Evolutionary conservation across 2,797 vertebrate species (phyloP).

Genomic region (Lepidocolaptes lacrymiger): DNA sequence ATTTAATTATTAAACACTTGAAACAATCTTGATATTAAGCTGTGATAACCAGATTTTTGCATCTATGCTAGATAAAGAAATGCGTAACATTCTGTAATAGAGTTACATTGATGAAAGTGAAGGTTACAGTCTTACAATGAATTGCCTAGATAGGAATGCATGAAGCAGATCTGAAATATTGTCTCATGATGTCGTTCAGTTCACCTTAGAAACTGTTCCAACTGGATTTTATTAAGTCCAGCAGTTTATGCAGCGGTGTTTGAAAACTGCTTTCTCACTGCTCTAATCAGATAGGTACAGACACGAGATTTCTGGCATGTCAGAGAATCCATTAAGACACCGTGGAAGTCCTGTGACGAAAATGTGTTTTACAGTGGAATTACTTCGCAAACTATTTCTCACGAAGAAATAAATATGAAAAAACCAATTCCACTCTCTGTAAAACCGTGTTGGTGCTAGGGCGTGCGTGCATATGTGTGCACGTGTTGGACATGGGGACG

Average conservation of each 20-base stretch:
- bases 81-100: slow-evolving; percentile 71
- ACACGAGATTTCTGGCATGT: slow-evolving; percentile 65
- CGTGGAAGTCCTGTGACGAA: slow-evolving; percentile 49
- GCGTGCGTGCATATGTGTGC: slow-evolving; percentile 9
- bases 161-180: slow-evolving; percentile 74
- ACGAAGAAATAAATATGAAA: slow-evolving; percentile 67
- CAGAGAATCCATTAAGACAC: slow-evolving; percentile 66
- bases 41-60: slow-evolving; percentile 73
- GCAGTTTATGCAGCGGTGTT: slow-evolving; percentile 62
- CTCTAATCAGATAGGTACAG: slow-evolving; percentile 61
- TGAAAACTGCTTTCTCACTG: slow-evolving; percentile 67
- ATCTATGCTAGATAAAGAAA: slow-evolving; percentile 77
- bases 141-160: slow-evolving; percentile 73
- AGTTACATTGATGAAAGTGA: slow-evolving; percentile 75
- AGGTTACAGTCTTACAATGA: slow-evolving; percentile 77
- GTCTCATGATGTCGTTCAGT: slow-evolving; percentile 60
- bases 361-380: slow-evolving; percentile 67
- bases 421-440: slow-evolving; percentile 69
- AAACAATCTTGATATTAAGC: slow-evolving; percentile 76
- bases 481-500: background rate
- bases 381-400: slow-evolving; percentile 72
- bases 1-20: slow-evolving; percentile 80
- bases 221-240: slow-evolving; percentile 72
- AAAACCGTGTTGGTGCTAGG: background rate
- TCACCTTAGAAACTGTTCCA: slow-evolving; percentile 66